Percentiles rank a stretch among this genome's conserved stretches.
Evolutionary conservation across 1,140 invertebrate genomes (phyloP).

Genomic region (Grapholita molesta): DNA sequence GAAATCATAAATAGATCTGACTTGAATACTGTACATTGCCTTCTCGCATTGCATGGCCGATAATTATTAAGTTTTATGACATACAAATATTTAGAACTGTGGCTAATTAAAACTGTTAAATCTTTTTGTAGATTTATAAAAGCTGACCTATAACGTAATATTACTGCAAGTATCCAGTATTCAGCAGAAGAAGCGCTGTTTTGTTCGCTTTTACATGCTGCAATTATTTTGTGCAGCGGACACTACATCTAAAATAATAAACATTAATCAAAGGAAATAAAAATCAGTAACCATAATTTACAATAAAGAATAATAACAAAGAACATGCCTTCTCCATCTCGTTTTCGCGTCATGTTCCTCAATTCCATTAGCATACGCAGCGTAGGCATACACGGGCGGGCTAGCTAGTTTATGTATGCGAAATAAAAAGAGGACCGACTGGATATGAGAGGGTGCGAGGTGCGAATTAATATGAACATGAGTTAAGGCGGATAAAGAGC

Average conservation of each 20-base stretch:
- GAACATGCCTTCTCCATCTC: not conserved
- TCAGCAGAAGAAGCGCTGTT: no score
- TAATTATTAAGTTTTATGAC: no score
- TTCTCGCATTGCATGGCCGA: no score
- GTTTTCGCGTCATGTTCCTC: not conserved
- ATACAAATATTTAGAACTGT: no score
- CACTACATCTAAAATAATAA: not conserved
- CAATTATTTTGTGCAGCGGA: no score
- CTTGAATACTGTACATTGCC: no score
- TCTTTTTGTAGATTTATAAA: no score
- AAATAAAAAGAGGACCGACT: constrained; percentile 12
- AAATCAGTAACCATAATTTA: not conserved
- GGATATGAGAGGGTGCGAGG: constrained; percentile 19
- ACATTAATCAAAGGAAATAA: not conserved
- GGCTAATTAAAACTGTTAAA: no score
- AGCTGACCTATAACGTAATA: no score
- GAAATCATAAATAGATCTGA: no score
- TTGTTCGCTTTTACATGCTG: no score
- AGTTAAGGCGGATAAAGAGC: not conserved
- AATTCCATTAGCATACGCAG: constrained; percentile 50
- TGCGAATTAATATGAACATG: not conserved
- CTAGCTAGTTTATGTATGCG: constrained; percentile 10
- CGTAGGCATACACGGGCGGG: constrained; percentile 40
- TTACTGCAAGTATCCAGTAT: no score
- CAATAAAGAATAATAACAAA: not conserved